These are phyloP conservation scores for Phylloscopus whistleri DNA, from an alignment of 2,113 vertebrate genomes.

Conservation along the genomic window DNA sequence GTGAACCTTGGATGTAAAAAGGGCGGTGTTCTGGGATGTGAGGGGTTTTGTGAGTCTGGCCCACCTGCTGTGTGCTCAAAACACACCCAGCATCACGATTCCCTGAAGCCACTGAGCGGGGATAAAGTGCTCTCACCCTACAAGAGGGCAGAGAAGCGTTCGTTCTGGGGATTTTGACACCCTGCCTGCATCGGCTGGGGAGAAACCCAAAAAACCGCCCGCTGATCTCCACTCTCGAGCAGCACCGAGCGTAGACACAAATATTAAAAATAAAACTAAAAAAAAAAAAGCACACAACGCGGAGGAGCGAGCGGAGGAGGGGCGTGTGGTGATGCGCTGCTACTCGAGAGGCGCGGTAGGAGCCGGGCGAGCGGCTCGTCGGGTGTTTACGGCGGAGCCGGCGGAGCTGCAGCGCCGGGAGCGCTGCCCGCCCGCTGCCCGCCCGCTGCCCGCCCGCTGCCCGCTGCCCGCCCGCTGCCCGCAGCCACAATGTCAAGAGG, in stretches of 20 bases:
- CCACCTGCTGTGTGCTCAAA: neutral
- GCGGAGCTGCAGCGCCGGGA: neutral
- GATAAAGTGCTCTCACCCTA: neutral
- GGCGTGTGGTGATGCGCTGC: neutral
- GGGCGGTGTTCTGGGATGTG: neutral
- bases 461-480: neutral
- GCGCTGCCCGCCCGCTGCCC: neutral
- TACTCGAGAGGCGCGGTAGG: conserved; percentile 47
- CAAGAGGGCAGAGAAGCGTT: accelerated
- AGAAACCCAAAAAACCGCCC: accelerated
- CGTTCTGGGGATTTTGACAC: accelerated
- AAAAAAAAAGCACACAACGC: accelerated
- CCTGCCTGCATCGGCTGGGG: accelerated
- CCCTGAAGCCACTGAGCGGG: neutral
- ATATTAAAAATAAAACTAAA: neutral
- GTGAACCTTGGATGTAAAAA: neutral
- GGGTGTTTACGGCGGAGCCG: conserved; percentile 21
- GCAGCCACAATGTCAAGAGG: conserved; percentile 32
- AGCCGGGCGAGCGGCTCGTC: neutral
- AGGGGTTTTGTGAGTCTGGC: neutral
- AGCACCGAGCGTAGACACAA: neutral
- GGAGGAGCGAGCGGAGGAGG: neutral
- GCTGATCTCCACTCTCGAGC: accelerated
- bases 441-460: neutral
- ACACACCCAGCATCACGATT: accelerated